phyloP scores from a whole-genome alignment of 2,113 vertebrate species.

The Dipodomys ordii region DNA sequence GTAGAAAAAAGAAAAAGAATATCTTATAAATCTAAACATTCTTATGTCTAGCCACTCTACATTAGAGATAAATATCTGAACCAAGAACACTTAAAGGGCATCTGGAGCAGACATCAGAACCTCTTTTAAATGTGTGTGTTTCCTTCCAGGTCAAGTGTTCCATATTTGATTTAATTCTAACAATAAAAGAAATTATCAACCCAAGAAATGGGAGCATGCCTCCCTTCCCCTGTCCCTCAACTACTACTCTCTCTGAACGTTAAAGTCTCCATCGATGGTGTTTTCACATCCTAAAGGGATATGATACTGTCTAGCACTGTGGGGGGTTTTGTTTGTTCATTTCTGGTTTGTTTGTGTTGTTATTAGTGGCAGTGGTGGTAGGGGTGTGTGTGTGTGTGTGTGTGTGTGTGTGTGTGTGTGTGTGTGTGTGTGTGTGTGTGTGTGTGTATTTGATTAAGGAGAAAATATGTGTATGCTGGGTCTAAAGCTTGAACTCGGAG shows the following conservation, averaged over 20 bases:
- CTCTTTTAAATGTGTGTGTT: neutral
- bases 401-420: too few relatives aligned
- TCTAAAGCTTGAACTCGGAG: too few relatives aligned
- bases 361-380: too few relatives aligned
- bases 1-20: neutral
- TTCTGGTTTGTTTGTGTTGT: too few relatives aligned
- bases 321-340: too few relatives aligned
- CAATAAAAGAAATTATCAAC: neutral
- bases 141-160: neutral
- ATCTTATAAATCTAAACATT: slow-evolving; percentile 2
- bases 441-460: too few relatives aligned
- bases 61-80: neutral
- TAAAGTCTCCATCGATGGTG: neutral
- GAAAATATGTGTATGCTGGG: too few relatives aligned
- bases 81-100: neutral
- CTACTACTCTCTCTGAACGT: neutral
- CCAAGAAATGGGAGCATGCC: neutral
- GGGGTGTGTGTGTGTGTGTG: too few relatives aligned
- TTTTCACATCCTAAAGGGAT: slow-evolving; percentile 8
- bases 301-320: neutral
- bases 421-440: too few relatives aligned
- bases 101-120: neutral
- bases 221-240: neutral
- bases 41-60: neutral
- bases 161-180: neutral